phyloP scores from a whole-genome alignment of 2,113 vertebrate species.

The Chamaea fasciata region DNA sequence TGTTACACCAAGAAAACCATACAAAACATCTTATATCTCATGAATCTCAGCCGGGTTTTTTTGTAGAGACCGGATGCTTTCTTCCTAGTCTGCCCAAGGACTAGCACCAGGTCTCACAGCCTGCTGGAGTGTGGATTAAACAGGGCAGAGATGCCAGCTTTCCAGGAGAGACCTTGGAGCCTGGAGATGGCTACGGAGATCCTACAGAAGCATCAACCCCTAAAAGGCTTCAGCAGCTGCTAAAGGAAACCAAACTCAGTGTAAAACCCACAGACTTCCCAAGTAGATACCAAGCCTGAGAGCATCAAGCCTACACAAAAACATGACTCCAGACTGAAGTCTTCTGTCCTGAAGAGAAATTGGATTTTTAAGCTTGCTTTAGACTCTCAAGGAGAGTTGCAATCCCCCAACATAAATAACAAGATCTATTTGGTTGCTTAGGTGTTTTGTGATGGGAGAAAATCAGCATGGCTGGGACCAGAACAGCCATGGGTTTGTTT shows the following conservation, averaged over 20 bases:
- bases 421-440: background rate
- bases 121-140: background rate
- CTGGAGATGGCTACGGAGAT: background rate
- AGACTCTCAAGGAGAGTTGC: background rate
- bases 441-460: background rate
- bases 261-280: background rate
- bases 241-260: background rate
- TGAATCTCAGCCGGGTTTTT: background rate
- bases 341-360: background rate
- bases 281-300: background rate
- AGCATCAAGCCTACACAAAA: background rate
- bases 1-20: background rate
- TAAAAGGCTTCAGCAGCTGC: background rate
- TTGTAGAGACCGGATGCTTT: background rate
- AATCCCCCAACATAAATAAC: background rate
- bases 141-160: background rate
- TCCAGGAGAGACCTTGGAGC: background rate
- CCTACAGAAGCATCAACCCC: background rate
- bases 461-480: background rate
- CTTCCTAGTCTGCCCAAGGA: background rate
- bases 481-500: background rate
- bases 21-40: background rate
- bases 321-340: background rate
- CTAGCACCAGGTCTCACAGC: background rate
- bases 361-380: background rate